A percentile compares a stretch with the other conserved stretches of the same genome.
Conservation (phyloP, 2,113 vertebrate genomes). For the Tyto alba region DNA sequence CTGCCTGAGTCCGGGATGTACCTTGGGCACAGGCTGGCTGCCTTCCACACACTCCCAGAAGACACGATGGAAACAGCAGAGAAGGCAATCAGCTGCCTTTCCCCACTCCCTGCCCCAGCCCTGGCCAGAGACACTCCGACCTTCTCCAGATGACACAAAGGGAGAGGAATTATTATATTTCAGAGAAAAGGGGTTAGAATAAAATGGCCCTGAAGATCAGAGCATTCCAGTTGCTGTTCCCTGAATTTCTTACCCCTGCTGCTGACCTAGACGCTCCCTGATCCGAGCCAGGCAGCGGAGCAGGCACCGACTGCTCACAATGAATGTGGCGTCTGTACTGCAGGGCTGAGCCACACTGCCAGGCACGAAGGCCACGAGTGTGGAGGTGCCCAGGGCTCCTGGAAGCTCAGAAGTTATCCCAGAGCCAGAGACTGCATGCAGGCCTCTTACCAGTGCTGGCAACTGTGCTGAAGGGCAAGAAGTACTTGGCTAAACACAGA, state of each 20-base stretch:
- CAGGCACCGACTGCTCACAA: not conserved
- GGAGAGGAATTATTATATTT: not conserved
- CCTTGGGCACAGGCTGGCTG: not conserved
- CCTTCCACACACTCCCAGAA: not conserved
- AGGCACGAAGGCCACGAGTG: not conserved
- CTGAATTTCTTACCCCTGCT: not conserved
- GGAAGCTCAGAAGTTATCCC: not conserved
- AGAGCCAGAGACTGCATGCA: not conserved
- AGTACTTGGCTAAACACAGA: not conserved
- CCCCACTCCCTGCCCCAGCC: not conserved
- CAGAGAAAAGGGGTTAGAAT: not conserved
- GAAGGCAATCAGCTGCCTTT: not conserved
- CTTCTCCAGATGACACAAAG: not conserved
- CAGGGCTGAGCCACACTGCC: not conserved
- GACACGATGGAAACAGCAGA: not conserved
- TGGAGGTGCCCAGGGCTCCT: not conserved
- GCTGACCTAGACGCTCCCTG: conserved; percentile 55
- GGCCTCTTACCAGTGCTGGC: not conserved
- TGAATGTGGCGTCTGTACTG: conserved; percentile 14
- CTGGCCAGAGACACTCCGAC: not conserved
- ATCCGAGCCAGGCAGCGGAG: not conserved
- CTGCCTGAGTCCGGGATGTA: fast-evolving
- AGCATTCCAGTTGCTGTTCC: not conserved
- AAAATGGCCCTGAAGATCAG: not conserved
- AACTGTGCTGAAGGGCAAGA: not conserved